These are phyloP conservation scores for Aquatica leii DNA, from an alignment of 2,888 invertebrate genomes.

Conservation along the genomic window DNA sequence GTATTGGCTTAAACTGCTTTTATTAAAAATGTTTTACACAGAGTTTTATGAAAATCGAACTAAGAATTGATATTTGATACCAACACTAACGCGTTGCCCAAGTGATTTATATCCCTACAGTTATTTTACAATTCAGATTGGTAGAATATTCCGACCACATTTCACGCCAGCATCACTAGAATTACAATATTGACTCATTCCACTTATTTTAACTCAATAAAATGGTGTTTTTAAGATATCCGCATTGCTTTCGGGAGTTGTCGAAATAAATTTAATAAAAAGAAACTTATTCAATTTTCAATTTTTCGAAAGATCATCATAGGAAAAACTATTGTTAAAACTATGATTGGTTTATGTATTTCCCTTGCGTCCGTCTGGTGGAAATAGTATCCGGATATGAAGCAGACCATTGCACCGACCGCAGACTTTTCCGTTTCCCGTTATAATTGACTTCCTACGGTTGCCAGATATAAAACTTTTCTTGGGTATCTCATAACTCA, in stretches of 20 bases:
- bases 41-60: background rate
- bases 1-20: too few relatives aligned
- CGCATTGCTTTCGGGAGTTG: conserved; percentile 1
- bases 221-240: background rate
- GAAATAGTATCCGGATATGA: conserved; percentile 41
- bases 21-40: background rate
- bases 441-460: conserved; percentile 32
- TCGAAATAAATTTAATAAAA: background rate
- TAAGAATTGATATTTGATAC: conserved; percentile 19
- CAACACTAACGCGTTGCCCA: conserved; percentile 20
- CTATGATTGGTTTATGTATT: conserved; percentile 33
- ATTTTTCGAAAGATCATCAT: conserved; percentile 7
- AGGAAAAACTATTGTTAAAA: conserved; percentile 26
- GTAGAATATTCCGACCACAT: conserved; percentile 9
- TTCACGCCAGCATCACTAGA: background rate
- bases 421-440: conserved; percentile 36
- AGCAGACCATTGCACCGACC: conserved; percentile 38
- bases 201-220: conserved; percentile 3
- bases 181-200: conserved; percentile 7
- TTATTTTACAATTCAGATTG: conserved; percentile 30
- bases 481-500: conserved; percentile 23
- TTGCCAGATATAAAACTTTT: conserved; percentile 30
- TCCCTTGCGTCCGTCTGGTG: conserved; percentile 32
- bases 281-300: conserved; percentile 11
- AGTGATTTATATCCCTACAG: conserved; percentile 27